Conservation (phyloP, 2,888 invertebrate genomes). For the Cancer borealis region DNA sequence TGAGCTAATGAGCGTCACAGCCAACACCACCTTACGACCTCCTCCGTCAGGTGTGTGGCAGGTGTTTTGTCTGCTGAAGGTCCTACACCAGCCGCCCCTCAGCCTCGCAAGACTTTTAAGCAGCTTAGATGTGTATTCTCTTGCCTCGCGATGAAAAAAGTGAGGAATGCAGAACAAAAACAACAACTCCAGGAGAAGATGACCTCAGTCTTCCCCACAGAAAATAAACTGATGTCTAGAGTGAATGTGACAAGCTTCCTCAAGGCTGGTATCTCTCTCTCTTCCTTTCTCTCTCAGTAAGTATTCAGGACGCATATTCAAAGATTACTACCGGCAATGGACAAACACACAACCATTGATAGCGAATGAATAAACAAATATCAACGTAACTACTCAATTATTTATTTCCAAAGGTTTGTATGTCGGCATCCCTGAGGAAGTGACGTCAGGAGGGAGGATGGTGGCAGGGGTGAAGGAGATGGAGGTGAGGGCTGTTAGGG, state of each 20-base stretch:
- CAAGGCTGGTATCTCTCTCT: conserved; percentile 2
- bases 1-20: not conserved
- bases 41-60: conserved; percentile 8
- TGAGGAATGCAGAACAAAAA: not conserved
- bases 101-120: not conserved
- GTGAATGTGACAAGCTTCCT: not conserved
- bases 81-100: too few relatives aligned
- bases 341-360: not conserved
- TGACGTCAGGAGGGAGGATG: not conserved
- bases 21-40: not conserved
- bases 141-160: not conserved
- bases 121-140: not conserved
- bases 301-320: not conserved
- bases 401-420: not conserved
- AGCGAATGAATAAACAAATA: not conserved
- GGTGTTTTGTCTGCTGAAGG: not conserved
- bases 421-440: not conserved
- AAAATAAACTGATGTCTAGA: not conserved
- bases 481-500: not conserved
- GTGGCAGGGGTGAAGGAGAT: not conserved
- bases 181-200: not conserved
- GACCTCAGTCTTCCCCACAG: not conserved
- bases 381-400: not conserved
- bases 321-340: not conserved
- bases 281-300: conserved; percentile 8